Evolutionary conservation across 2,888 invertebrate species (phyloP).

Genomic region (Automeris io): DNA sequence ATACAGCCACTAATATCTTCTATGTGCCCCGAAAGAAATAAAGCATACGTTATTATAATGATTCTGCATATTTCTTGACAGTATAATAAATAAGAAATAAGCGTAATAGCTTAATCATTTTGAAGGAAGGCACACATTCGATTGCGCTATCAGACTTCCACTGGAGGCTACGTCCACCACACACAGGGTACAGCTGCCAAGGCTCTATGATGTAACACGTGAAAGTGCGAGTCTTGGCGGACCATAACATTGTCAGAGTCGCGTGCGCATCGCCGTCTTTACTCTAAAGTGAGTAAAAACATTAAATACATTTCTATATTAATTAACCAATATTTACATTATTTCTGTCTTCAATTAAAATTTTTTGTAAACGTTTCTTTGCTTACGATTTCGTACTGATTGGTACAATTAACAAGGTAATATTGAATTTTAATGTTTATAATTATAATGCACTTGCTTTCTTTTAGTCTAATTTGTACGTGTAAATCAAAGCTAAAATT

Average conservation of each 20-base stretch:
- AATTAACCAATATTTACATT: too few relatives aligned
- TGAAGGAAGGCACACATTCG: neutral
- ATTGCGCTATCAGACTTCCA: slow-evolving; percentile 5
- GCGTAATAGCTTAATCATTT: too few relatives aligned
- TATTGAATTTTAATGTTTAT: too few relatives aligned
- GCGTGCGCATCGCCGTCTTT: slow-evolving; percentile 32
- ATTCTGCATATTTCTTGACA: too few relatives aligned
- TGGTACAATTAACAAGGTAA: too few relatives aligned
- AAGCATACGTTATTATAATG: too few relatives aligned
- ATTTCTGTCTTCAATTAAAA: neutral
- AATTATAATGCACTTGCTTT: too few relatives aligned
- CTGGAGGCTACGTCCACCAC: slow-evolving; percentile 20
- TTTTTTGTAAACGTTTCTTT: neutral
- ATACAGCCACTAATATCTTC: too few relatives aligned
- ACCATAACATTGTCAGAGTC: slow-evolving; percentile 11
- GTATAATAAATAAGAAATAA: too few relatives aligned
- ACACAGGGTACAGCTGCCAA: slow-evolving; percentile 46
- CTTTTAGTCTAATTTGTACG: too few relatives aligned
- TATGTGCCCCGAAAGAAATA: too few relatives aligned
- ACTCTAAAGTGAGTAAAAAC: slow-evolving; percentile 5
- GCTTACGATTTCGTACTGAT: neutral
- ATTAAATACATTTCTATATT: neutral
- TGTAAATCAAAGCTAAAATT: too few relatives aligned
- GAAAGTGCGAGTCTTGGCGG: slow-evolving; percentile 46
- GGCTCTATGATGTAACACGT: slow-evolving; percentile 62